phyloP scores from a whole-genome alignment of 2,113 vertebrate genomes.

The Struthio camelus region DNA sequence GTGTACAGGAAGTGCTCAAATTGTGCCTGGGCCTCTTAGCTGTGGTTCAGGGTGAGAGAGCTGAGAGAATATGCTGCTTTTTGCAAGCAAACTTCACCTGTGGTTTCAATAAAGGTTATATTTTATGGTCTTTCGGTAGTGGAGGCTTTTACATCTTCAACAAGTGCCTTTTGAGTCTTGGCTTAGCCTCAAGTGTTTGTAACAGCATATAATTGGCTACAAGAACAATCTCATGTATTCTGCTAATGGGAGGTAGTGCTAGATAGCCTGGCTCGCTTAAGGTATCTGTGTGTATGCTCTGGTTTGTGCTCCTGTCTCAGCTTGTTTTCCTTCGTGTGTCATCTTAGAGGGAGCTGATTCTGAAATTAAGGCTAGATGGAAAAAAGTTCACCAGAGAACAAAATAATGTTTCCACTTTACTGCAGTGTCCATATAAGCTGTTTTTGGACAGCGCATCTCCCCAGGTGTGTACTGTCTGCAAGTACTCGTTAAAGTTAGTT shows the following conservation, averaged over 20 bases:
- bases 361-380: neutral
- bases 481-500: neutral
- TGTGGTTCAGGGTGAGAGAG: neutral
- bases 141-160: neutral
- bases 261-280: neutral
- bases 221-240: neutral
- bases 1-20: neutral
- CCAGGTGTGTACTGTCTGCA: neutral
- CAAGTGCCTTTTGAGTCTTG: neutral
- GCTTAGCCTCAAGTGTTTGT: slow-evolving; percentile 13
- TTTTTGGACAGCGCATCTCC: neutral
- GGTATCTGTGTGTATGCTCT: neutral
- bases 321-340: neutral
- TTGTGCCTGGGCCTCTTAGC: neutral
- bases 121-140: neutral
- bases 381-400: slow-evolving; percentile 2
- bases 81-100: neutral
- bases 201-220: neutral
- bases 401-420: slow-evolving; percentile 6
- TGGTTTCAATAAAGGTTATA: neutral
- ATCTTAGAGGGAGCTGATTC: neutral
- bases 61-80: neutral
- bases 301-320: neutral
- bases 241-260: neutral
- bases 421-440: neutral